phyloP scores from a whole-genome alignment of 1,140 invertebrate genomes.

The Heliconius melpomene region DNA sequence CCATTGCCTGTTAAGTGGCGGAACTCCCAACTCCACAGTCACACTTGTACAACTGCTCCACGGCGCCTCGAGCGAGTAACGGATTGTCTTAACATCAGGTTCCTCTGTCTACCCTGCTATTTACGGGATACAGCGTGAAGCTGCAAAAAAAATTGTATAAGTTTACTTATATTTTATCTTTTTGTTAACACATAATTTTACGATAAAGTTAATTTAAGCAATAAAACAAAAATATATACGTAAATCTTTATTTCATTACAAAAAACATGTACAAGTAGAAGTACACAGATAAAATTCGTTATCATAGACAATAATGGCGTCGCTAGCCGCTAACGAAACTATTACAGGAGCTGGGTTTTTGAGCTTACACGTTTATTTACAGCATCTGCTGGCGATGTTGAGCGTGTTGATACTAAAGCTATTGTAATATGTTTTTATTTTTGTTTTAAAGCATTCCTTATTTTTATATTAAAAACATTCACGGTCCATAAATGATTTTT shows the following conservation, averaged over 20 bases:
- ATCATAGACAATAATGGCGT: not conserved
- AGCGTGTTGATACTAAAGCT: not conserved
- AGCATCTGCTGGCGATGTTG: not conserved
- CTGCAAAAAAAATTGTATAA: too few species aligned
- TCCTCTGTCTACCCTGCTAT: too few species aligned
- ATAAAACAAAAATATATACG: not conserved
- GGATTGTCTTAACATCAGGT: too few species aligned
- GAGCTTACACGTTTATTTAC: not conserved
- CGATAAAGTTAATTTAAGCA: not conserved
- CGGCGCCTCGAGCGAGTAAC: too few species aligned
- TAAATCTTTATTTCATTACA: conserved; percentile 30
- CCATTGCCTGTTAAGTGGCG: too few species aligned
- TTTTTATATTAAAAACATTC: not conserved
- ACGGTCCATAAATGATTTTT: not conserved
- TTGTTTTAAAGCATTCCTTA: not conserved
- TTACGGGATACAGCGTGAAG: too few species aligned
- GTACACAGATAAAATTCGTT: conserved; percentile 18
- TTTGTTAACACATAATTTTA: too few species aligned
- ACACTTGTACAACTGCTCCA: too few species aligned
- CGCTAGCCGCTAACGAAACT: not conserved
- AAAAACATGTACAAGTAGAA: conserved; percentile 20
- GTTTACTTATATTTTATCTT: too few species aligned
- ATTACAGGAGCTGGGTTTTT: not conserved
- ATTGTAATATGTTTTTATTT: not conserved
- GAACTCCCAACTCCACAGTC: too few species aligned